Evolutionary conservation across 2,888 invertebrate species (phyloP), one percentile per base, ranked within the genome.

Genomic region (Synergus japonicus): DNA sequence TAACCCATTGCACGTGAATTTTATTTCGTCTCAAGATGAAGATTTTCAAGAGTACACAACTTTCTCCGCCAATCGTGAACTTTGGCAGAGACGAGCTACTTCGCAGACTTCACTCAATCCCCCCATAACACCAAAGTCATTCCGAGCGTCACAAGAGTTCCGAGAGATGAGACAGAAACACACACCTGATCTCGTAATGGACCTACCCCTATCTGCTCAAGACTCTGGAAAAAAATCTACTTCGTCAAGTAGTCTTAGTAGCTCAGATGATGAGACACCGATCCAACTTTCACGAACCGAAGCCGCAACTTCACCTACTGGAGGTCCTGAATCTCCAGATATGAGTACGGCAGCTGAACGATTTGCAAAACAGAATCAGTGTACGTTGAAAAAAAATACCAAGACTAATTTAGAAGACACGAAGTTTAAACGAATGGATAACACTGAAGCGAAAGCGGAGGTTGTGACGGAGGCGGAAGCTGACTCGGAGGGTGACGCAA

Each of bases 111-210:
- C 92, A 77, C 82, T 91, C 29, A 88, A 88, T 10, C 89, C 90
- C 0, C 83, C 88, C 12, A 89, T 84, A 13, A 92, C 92, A 69
- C 86, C 92, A 8, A 93, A 93, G 89, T 84, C 91, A 85, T 87
- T 93, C 90, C 81, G 94, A 88, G 87, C 87, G 4, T 90, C 90
- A 4, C 92, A 90, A 76, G 92, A 93, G 82, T 92, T 92, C 77
- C 92, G 93, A 81, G 93, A 93, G 79, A 91, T 92, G 89, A 90
- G 93, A 5, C 93, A 94, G 82, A 94, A 93, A 83, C 94, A 95
- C 86, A 95, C 97, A 46, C 97, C 97, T 2, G 97, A 97, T 93
- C 93, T 97, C 80, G 97, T 97, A 84, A 95, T 97, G 95, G 97
- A 96, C 92, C 93, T 97, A 86, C 97, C 97, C n/a, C 93, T 95